Evolutionary conservation across 1,140 invertebrate genomes (phyloP).

Genomic region (silkworm (Bombyx mori)): ASM3026992v2 NC_085114.1:9228501-9229000

Average conservation of each 20-base stretch:
- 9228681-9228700: constrained; percentile 60
- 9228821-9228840: neutral
- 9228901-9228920: neutral
- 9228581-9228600: constrained; percentile 38
- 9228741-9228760: constrained; percentile 1
- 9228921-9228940: constrained; percentile 9
- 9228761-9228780: too few relatives aligned
- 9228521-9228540: constrained; percentile 40
- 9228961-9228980: constrained; percentile 29
- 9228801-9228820: neutral
- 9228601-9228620: constrained; percentile 57
- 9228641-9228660: constrained; percentile 63
- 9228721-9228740: constrained; percentile 67
- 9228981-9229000: constrained; percentile 25
- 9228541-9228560: constrained; percentile 46
- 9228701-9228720: constrained; percentile 54
- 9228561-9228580: constrained; percentile 48
- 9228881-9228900: neutral
- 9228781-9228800: constrained; percentile 5
- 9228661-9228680: constrained; percentile 58
- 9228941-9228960: constrained; percentile 17
- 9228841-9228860: neutral
- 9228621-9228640: constrained; percentile 62
- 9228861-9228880: neutral
- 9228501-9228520: constrained; percentile 32